Percentiles rank a stretch among this genome's conserved stretches.
Conservation (phyloP, 2,888 invertebrate species). For the Brachycybe producta region DNA sequence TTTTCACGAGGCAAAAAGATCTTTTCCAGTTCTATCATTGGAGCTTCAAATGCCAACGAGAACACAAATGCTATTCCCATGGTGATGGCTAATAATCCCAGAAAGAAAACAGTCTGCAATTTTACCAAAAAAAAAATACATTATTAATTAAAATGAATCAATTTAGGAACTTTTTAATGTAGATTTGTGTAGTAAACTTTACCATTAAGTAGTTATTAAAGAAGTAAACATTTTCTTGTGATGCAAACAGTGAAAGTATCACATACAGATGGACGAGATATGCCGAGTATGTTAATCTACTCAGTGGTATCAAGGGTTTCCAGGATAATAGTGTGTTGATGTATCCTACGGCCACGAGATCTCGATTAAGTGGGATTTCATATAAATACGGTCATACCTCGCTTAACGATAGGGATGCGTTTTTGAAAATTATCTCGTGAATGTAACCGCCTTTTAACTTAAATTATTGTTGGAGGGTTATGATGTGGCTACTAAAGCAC, state of each 20-base stretch:
- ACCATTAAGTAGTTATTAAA: conserved; percentile 1
- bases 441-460: too few relatives aligned
- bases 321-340: conserved; percentile 2
- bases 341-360: too few relatives aligned
- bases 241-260: not conserved
- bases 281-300: not conserved
- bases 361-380: too few relatives aligned
- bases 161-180: too few relatives aligned
- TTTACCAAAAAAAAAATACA: not conserved
- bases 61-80: conserved; percentile 1
- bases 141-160: not conserved
- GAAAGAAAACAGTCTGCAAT: too few relatives aligned
- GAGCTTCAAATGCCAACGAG: conserved; percentile 3
- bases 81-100: not conserved
- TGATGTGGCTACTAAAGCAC: too few relatives aligned
- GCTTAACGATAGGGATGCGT: too few relatives aligned
- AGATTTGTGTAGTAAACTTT: not conserved
- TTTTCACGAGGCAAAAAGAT: too few relatives aligned
- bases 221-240: not conserved
- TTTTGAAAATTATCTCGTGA: too few relatives aligned
- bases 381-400: too few relatives aligned
- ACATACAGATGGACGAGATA: conserved; percentile 3
- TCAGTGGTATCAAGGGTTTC: conserved; percentile 2
- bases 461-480: too few relatives aligned
- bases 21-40: conserved; percentile 9